Conservation (phyloP, 2,113 vertebrate genomes). For the Neolamprologus fasciatus region DNA sequence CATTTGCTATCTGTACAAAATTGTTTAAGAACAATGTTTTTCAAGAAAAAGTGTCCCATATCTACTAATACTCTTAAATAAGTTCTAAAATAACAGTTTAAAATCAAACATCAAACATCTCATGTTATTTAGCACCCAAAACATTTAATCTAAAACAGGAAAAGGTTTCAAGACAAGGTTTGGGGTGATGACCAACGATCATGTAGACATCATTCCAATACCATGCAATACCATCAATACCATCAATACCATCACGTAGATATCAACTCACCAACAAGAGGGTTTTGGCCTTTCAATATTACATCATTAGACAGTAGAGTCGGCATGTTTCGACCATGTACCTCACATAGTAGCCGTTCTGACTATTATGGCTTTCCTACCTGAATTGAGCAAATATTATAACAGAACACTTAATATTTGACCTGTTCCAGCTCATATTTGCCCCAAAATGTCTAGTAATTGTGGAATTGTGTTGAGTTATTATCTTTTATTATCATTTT, state of each 20-base stretch:
- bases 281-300: not conserved
- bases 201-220: not conserved
- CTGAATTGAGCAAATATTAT: not conserved
- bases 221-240: not conserved
- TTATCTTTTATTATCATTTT: not conserved
- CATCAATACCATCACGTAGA: not conserved
- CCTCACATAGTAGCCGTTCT: not conserved
- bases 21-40: not conserved
- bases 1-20: not conserved
- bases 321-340: not conserved
- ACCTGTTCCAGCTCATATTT: not conserved
- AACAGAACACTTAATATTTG: not conserved
- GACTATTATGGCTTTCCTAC: not conserved
- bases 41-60: not conserved
- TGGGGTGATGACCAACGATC: not conserved
- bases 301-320: not conserved
- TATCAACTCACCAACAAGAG: not conserved
- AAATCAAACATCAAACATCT: not conserved
- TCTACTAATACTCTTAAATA: not conserved
- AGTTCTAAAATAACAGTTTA: not conserved
- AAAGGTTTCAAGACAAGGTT: not conserved
- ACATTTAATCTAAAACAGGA: not conserved
- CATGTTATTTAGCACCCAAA: not conserved
- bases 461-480: not conserved
- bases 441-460: not conserved